These are phyloP conservation scores for Alloplasta piceator DNA, from an alignment of 2,888 invertebrate species.

Conservation along the genomic window DNA sequence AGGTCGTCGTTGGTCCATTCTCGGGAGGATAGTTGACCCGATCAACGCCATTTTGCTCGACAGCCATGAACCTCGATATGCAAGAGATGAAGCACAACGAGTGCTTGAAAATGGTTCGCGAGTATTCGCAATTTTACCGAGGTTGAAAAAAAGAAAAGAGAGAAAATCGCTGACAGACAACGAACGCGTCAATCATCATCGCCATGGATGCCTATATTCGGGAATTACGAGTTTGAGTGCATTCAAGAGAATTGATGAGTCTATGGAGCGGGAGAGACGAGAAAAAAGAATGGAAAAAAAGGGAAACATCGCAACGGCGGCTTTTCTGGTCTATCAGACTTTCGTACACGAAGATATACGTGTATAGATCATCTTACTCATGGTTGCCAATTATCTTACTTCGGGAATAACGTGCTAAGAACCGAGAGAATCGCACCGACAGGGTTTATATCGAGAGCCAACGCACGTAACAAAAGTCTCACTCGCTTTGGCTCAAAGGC, in stretches of 20 bases:
- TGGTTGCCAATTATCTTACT: constrained; percentile 73
- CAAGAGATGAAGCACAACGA: not conserved
- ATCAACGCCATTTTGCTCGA: not conserved
- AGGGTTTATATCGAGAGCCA: constrained; percentile 49
- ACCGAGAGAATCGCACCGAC: constrained; percentile 69
- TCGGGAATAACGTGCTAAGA: constrained; percentile 75
- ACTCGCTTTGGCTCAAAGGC: constrained; percentile 41
- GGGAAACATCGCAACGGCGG: not conserved
- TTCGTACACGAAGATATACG: not conserved
- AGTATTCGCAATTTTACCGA: constrained; percentile 39
- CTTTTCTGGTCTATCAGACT: constrained; percentile 24
- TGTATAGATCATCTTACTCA: constrained; percentile 37
- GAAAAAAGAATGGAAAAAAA: constrained; percentile 33
- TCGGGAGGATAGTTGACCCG: not conserved
- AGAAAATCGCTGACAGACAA: too few relatives aligned
- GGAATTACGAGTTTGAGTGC: constrained; percentile 56
- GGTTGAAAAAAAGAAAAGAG: not conserved
- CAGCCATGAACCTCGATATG: not conserved
- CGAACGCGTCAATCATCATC: constrained; percentile 58
- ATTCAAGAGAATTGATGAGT: constrained; percentile 61
- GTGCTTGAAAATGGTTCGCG: constrained; percentile 20
- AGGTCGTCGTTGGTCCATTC: too few relatives aligned
- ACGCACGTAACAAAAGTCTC: constrained; percentile 53
- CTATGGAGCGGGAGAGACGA: not conserved
- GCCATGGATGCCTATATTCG: constrained; percentile 56